Percentiles rank a stretch among this genome's conserved stretches.
These are phyloP conservation scores for Plestiodon gilberti DNA, from an alignment of 2,113 vertebrate genomes.

Conservation along the genomic window DNA sequence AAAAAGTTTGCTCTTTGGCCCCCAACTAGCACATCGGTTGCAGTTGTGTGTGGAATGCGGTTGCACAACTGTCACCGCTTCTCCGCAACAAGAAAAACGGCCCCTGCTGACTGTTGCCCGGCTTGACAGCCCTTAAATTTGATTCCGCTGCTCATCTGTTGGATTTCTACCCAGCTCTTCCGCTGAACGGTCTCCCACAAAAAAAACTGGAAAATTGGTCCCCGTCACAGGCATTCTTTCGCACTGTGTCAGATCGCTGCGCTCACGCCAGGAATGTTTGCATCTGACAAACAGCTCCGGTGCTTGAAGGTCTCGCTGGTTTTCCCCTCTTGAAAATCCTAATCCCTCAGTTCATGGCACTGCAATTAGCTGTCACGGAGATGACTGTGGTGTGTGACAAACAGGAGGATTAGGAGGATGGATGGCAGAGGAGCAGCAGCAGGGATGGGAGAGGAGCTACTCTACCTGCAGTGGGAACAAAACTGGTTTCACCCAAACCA, in stretches of 20 bases:
- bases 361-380: not conserved
- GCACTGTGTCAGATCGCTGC: not conserved
- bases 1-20: not conserved
- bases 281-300: not conserved
- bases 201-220: not conserved
- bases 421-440: not conserved
- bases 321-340: conserved; percentile 7
- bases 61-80: not conserved
- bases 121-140: not conserved
- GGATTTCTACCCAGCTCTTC: not conserved
- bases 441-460: not conserved
- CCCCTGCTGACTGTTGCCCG: not conserved
- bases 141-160: not conserved
- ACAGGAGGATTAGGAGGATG: not conserved
- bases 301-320: not conserved
- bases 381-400: not conserved
- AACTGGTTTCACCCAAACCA: not conserved
- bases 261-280: not conserved
- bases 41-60: not conserved
- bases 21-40: conserved; percentile 1
- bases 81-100: not conserved
- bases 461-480: not conserved
- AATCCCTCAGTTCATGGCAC: conserved; percentile 10
- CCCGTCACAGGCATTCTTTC: not conserved
- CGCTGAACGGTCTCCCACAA: not conserved